Evolutionary conservation across 2,113 vertebrate species (phyloP).

Genomic region (Dicaeum eximium): DNA sequence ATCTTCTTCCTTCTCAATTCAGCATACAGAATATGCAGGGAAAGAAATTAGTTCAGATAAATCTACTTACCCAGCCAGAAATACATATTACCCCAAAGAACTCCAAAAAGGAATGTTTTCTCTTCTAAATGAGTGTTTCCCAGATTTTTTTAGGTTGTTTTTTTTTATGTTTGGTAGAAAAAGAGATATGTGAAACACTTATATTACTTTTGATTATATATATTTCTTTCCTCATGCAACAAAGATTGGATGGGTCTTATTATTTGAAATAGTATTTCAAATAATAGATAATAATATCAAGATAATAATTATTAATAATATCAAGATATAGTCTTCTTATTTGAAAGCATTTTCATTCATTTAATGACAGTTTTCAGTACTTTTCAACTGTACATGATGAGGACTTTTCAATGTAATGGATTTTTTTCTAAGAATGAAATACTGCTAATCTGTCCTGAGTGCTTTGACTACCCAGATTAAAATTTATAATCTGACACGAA

Average conservation of each 20-base stretch:
- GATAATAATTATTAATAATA: too few relatives aligned
- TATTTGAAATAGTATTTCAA: background rate
- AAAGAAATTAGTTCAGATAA: background rate
- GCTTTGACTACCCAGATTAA: conserved; percentile 17
- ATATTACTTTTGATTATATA: background rate
- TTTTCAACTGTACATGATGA: background rate
- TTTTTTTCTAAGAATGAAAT: background rate
- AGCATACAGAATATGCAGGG: background rate
- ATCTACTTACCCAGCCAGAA: background rate
- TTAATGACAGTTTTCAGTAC: background rate
- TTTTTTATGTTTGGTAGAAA: background rate
- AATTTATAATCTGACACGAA: conserved; percentile 31
- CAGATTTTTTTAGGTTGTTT: background rate
- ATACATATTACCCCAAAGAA: background rate
- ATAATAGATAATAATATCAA: too few relatives aligned
- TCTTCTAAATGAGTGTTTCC: background rate
- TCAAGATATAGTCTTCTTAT: background rate
- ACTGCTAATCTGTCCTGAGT: background rate
- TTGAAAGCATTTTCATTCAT: background rate
- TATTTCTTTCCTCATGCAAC: background rate
- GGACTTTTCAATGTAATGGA: background rate
- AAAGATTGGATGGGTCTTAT: background rate
- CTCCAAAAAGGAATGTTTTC: background rate
- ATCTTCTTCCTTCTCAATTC: background rate
- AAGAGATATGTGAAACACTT: background rate